These are phyloP conservation scores for Lagothrix lagotricha DNA, from an alignment of 2,797 vertebrate species.

Conservation along the genomic window DNA sequence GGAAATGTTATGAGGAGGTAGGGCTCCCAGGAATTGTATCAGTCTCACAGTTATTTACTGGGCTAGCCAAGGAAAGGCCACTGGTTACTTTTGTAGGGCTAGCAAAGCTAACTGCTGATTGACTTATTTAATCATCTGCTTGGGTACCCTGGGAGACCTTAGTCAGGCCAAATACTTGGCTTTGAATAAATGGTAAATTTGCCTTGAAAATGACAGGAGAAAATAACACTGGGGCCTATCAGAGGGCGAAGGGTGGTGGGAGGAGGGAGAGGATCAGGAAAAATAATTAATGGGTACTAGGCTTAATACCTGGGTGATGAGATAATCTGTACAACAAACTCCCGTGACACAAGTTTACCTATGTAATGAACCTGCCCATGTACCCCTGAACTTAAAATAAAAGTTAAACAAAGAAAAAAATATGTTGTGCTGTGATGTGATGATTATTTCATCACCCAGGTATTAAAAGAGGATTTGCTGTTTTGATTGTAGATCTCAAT, in stretches of 20 bases:
- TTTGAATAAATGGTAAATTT: slow-evolving; percentile 38
- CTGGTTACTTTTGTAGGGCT: background rate
- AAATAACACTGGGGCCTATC: background rate
- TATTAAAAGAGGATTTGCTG: background rate
- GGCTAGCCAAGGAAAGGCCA: background rate
- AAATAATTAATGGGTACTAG: too few species aligned
- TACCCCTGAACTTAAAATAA: too few species aligned
- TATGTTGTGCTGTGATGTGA: too few species aligned
- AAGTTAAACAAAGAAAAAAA: too few species aligned
- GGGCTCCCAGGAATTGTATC: background rate
- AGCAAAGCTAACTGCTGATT: background rate
- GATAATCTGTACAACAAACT: too few species aligned
- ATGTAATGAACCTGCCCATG: too few species aligned
- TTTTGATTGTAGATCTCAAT: background rate
- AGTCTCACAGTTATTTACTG: background rate
- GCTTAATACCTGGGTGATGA: too few species aligned
- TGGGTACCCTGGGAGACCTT: background rate
- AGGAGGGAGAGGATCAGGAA: too few species aligned
- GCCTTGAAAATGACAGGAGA: background rate
- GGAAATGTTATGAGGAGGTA: background rate
- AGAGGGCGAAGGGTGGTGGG: too few species aligned
- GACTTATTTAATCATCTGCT: slow-evolving; percentile 34
- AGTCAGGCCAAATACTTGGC: background rate
- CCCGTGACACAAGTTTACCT: too few species aligned
- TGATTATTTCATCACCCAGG: too few species aligned